Percentiles rank a stretch among this genome's conserved stretches.
Evolutionary conservation across 2,113 vertebrate species (phyloP).

Genomic region (Pterophyllum scalare): DNA sequence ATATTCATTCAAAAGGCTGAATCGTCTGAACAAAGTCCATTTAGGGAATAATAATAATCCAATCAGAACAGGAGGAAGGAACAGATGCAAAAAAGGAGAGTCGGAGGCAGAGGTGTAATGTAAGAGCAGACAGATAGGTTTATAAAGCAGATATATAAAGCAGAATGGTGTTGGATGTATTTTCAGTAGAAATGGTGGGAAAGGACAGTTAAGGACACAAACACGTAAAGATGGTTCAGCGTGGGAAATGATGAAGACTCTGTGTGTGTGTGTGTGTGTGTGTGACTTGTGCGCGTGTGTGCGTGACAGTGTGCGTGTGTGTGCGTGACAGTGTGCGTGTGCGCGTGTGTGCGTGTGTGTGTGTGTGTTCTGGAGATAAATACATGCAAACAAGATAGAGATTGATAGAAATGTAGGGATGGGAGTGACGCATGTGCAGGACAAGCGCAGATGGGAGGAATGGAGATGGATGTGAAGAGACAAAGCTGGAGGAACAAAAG

Average conservation of each 20-base stretch:
- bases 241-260: constrained; percentile 38
- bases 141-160: constrained; percentile 15
- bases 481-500: constrained; percentile 43
- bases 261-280: not conserved
- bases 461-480: constrained; percentile 39
- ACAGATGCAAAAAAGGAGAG: constrained; percentile 14
- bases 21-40: constrained; percentile 53
- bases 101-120: constrained; percentile 20
- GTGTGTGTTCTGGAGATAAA: constrained; percentile 7
- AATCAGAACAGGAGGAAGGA: constrained; percentile 50
- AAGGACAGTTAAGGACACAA: constrained; percentile 52
- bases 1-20: constrained; percentile 62
- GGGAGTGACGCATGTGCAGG: constrained; percentile 31
- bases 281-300: not conserved
- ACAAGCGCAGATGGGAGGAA: constrained; percentile 36
- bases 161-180: not conserved
- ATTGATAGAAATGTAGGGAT: constrained; percentile 31
- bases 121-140: constrained; percentile 42
- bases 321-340: no score
- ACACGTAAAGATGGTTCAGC: constrained; percentile 12
- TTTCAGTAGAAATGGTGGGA: not conserved
- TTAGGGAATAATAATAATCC: constrained; percentile 61
- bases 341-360: no score
- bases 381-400: constrained; percentile 26
- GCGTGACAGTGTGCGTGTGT: not conserved